Percentiles rank a stretch among this genome's conserved stretches.
Conservation (phyloP, 2,797 vertebrate species). For the Tauraco hartlaubi region DNA sequence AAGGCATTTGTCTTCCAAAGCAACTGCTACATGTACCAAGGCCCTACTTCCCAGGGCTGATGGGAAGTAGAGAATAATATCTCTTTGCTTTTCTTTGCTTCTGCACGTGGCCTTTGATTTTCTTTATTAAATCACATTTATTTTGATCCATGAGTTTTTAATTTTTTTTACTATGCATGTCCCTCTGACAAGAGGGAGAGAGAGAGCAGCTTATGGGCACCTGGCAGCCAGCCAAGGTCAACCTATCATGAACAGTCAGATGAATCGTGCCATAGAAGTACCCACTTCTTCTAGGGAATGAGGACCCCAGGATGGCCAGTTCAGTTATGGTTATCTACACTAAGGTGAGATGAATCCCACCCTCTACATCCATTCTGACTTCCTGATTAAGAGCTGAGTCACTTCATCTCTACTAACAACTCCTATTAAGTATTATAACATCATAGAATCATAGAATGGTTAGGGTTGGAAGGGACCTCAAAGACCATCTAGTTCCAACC, state of each 20-base stretch:
- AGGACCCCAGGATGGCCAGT: neutral
- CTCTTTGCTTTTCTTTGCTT: neutral
- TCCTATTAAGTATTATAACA: neutral
- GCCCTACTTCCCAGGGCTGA: neutral
- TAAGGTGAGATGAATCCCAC: neutral
- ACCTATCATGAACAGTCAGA: no score
- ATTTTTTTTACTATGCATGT: neutral
- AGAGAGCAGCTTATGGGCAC: neutral
- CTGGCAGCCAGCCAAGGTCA: neutral
- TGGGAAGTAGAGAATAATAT: neutral
- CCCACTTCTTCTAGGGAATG: neutral
- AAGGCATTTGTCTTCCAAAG: neutral
- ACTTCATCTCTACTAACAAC: neutral
- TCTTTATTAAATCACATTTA: neutral
- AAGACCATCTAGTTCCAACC: no score
- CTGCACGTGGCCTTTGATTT: neutral
- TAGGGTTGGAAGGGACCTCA: no score
- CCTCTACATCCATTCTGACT: neutral
- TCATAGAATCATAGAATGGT: no score
- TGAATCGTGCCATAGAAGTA: neutral
- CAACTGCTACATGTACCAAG: accelerated
- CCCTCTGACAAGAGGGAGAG: neutral
- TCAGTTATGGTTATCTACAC: neutral
- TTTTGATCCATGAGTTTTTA: neutral
- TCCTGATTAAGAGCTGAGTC: neutral